Evolutionary conservation across 1,140 invertebrate genomes (phyloP).

Genomic region (Cyclina sinensis): DNA sequence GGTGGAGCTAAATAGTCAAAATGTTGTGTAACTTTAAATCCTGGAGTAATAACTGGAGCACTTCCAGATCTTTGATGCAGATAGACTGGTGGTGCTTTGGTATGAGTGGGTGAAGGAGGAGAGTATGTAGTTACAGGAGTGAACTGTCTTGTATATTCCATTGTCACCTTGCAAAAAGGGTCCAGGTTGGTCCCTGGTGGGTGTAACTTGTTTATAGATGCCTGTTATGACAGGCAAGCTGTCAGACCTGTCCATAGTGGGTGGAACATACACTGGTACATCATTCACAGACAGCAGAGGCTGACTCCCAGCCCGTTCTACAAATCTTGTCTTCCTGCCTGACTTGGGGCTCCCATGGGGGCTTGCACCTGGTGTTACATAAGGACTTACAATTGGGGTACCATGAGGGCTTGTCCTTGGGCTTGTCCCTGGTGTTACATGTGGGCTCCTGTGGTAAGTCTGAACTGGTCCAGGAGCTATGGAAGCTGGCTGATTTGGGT

Average conservation of each 20-base stretch:
- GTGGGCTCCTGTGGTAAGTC: conserved; percentile 5
- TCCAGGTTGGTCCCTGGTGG: not conserved
- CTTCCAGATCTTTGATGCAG: conserved; percentile 87
- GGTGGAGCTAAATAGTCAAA: conserved; percentile 44
- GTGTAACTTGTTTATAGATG: conserved; percentile 38
- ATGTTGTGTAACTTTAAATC: conserved; percentile 75
- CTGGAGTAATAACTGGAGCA: conserved; percentile 88
- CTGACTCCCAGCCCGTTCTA: conserved; percentile 77
- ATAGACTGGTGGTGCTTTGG: conserved; percentile 76
- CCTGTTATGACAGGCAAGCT: conserved; percentile 78
- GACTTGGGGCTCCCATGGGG: conserved; percentile 71
- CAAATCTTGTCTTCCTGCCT: conserved; percentile 69
- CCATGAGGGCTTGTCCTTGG: conserved; percentile 65
- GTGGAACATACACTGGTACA: conserved; percentile 44
- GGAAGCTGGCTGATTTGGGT: conserved; percentile 56
- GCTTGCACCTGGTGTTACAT: conserved; percentile 69
- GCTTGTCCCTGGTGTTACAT: conserved; percentile 3
- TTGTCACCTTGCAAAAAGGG: not conserved
- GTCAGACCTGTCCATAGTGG: conserved; percentile 79
- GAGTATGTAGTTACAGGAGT: conserved; percentile 20
- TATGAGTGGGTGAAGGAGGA: not conserved
- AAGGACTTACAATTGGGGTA: conserved; percentile 75
- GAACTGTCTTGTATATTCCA: conserved; percentile 55
- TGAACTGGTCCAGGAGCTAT: not conserved
- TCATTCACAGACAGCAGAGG: conserved; percentile 76